Evolutionary conservation across 2,888 invertebrate species (phyloP).

Genomic region (Meandrusa payeni): DNA sequence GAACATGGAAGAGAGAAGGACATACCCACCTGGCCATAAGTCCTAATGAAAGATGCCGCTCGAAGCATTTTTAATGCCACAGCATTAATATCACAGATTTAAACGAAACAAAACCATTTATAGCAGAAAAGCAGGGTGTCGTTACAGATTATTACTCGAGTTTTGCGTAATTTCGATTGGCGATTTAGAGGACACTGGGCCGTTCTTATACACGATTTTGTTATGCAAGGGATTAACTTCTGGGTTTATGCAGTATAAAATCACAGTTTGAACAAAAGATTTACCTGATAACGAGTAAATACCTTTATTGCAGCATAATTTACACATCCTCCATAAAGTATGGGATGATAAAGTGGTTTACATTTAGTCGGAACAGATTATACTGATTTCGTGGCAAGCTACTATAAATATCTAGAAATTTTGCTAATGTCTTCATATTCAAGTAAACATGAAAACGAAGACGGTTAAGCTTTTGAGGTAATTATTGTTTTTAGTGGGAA

Average conservation of each 20-base stretch:
- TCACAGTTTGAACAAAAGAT: slow-evolving; percentile 56
- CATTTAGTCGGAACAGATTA: slow-evolving; percentile 30
- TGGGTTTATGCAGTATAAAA: slow-evolving; percentile 53
- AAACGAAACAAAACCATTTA: slow-evolving; percentile 31
- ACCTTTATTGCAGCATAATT: slow-evolving; percentile 53
- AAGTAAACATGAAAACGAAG: no score
- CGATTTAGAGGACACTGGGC: slow-evolving; percentile 15
- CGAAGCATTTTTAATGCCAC: slow-evolving; percentile 56
- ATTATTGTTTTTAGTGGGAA: no score
- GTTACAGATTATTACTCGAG: background rate
- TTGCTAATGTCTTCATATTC: no score
- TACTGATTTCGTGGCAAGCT: slow-evolving; percentile 15
- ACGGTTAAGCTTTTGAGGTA: no score
- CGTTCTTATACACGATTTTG: slow-evolving; percentile 51
- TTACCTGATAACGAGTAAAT: slow-evolving; percentile 54
- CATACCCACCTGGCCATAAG: slow-evolving; percentile 58
- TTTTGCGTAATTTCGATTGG: slow-evolving; percentile 2
- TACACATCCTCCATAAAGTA: slow-evolving; percentile 53
- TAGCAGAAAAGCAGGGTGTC: slow-evolving; percentile 15
- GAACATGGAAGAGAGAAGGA: no score
- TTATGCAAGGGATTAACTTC: slow-evolving; percentile 49
- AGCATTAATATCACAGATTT: slow-evolving; percentile 31
- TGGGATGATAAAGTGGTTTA: slow-evolving; percentile 49
- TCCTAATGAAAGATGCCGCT: slow-evolving; percentile 68
- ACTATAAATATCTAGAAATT: slow-evolving; percentile 7